Evolutionary conservation across 2,113 vertebrate species (phyloP), one percentile per base, ranked within the genome.

Genomic region (Gnathonemus longibarbis): DNA sequence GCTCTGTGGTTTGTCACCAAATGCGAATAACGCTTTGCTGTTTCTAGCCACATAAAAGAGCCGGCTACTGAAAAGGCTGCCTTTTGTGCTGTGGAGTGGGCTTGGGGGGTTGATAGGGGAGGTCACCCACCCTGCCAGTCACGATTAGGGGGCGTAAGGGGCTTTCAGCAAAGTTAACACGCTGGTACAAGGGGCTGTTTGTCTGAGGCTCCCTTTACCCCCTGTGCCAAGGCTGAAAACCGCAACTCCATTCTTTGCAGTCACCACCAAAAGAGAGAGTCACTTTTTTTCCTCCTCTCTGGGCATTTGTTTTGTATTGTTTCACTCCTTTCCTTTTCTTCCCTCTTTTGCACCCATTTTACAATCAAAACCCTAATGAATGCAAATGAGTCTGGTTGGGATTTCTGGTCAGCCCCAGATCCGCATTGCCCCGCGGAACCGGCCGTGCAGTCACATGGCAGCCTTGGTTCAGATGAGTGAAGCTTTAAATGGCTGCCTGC

Each of bases 91-190:
- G 88, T 84, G 56, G 66, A 88, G 74, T 89, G 62, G 88, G 77
- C 84, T 90, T 66, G 84, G 88, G 80, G 80, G 87, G 90, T 92
- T 84, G 80, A 35, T 39, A 53, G 77, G 70, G 92, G 92, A 93
- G 94, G 94, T 95, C 94, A 93, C 91, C 93, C 92, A 93, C 94
- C 94, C 94, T 96, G 95, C 95, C 95, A 96, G 94, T 95, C 95
- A 96, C 94, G 94, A 95, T 96, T 96, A 95, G 92, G 91, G 92
- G 92, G 94, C 94, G 92, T 94, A 92, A 91, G 92, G 90, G 92
- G 92, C 92, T 90, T 95, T 94, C 93, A 91, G 92, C 87, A 90
- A 94, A 94, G 93, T 94, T 95, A 95, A 96, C 94, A 93, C 93
- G 90, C 90, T 92, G 92, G 90, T 94, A 95, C 95, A 95, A 95